Evolutionary conservation across 2,113 vertebrate genomes (phyloP).

Genomic region (Raja brachyura): DNA sequence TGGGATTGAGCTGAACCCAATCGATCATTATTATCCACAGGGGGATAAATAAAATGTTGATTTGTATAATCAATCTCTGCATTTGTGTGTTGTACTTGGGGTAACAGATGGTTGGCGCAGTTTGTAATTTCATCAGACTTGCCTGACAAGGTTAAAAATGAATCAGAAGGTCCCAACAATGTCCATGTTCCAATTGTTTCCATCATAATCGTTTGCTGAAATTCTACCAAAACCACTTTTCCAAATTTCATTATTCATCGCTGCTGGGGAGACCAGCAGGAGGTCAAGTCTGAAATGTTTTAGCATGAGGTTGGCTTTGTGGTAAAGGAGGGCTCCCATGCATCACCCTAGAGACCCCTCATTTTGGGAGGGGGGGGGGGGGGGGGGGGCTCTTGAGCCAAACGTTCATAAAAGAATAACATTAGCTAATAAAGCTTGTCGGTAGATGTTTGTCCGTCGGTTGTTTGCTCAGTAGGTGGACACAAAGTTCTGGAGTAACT

Average conservation of each 20-base stretch:
- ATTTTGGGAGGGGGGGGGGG: neutral
- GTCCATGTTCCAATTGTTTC: neutral
- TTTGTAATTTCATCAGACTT: neutral
- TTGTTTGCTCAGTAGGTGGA: neutral
- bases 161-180: neutral
- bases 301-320: neutral
- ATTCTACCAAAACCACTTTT: neutral
- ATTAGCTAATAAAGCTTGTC: neutral
- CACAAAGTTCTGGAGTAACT: no score
- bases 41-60: neutral
- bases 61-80: neutral
- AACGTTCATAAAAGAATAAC: neutral
- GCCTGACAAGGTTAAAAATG: neutral
- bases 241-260: neutral
- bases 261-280: neutral
- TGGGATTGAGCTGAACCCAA: neutral
- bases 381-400: neutral
- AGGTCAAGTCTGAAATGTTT: neutral
- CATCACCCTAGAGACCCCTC: neutral
- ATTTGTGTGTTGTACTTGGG: neutral
- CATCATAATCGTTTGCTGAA: neutral
- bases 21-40: neutral
- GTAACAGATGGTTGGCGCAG: neutral
- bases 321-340: neutral
- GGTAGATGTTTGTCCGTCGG: neutral